Evolutionary conservation across 1,140 invertebrate species (phyloP), one percentile per base, ranked within the genome.

Genomic region (Drosophila teissieri): DNA sequence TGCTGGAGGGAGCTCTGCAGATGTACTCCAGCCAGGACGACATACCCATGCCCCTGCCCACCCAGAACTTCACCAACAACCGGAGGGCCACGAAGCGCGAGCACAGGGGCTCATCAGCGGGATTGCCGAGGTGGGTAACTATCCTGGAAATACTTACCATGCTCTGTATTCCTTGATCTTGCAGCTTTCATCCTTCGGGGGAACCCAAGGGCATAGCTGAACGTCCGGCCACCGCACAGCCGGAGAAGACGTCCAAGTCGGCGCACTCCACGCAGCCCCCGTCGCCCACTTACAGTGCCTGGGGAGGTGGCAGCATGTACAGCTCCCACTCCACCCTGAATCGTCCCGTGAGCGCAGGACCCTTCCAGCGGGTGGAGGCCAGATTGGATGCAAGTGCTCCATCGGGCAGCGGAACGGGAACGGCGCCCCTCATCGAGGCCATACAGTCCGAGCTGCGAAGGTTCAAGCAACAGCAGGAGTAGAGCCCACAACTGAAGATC

Each of bases 401-500:
- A 22, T 1, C 39, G 10, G 14, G 63, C 31, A 7, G 56, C 12
- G 19, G 49, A 0, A 3, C 61, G 22, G 24, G 94, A 93, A 84
- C 94, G 93, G 93, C 94, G 14, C 95, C 95, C 2, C 92, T 95
- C 0, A 95, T 95, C 63, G 92, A 93, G 68, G 94, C 94, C 52
- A 95, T 95, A 72, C 94, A 94, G 73, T 93, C 93, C 56, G 95
- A 95, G 82, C 91, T 95, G 22, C 93, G 93, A 36, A 94, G 93
- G 73, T 94, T 93, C 48, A 92, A 91, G 52, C 51, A 88, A 24
- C 76, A 91, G 39, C 61, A 80, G 48, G 56, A 90, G 31, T 90
- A 69, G 55, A 12, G n/a, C 15, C 34, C 1, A 15, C 1, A 48
- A 27, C 11, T 7, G 10, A 22, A 15, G 44, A 45, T 53, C 12